Evolutionary conservation across 35 echinoderm and acorn worm species (phyloP), one percentile per base, ranked within the genome.

Genomic region (Stichopus chloronotus): DNA sequence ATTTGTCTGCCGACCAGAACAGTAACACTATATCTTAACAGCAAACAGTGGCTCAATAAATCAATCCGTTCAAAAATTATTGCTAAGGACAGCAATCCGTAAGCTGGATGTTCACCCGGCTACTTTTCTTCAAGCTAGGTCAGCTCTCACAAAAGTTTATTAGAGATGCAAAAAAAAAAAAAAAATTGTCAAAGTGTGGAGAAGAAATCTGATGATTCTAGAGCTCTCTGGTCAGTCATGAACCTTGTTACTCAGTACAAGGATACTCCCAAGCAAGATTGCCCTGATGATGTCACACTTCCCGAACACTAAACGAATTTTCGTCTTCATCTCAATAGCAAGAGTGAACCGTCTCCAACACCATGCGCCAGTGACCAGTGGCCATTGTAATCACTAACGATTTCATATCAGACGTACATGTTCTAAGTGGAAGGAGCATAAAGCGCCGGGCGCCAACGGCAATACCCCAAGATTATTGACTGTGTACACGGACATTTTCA

Each of bases 51-150:
- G 72, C 25, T 77, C 17, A 77, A 77, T 17, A 77, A 77, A 77
- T 17, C 72, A 77, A 77, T 77, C 72, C 72, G 72, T 77, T 77
- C 72, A 77, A 77, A 77, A 77, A 77, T 77, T 77, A 17, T 77
- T 77, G 72, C 72, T 77, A 77, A 4, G 4, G 72, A 77, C 72
- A 77, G 7, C 25, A 5, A 77, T 77, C 72, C 72, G 17, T 19
- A 7, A 17, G n/a, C 8, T 0, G 7, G 72, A 77, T 25, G 17
- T 19, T 17, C 6, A 52, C 78, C 78, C 5, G 24, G 11, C 52
- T 25, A 81, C 5, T 13, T 52, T 53, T 81, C 5, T 25, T 25
- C 3, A 81, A 53, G 20, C 78, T 52, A 81, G 21, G 5, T 14
- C 20, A 25, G 78, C 24, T 30, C 9, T 13, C 5, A 5, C n/a